Evolutionary conservation across 1,140 invertebrate species (phyloP), one percentile per base, ranked within the genome.

Genomic region (Ceratoteleas bidentatus): DNA sequence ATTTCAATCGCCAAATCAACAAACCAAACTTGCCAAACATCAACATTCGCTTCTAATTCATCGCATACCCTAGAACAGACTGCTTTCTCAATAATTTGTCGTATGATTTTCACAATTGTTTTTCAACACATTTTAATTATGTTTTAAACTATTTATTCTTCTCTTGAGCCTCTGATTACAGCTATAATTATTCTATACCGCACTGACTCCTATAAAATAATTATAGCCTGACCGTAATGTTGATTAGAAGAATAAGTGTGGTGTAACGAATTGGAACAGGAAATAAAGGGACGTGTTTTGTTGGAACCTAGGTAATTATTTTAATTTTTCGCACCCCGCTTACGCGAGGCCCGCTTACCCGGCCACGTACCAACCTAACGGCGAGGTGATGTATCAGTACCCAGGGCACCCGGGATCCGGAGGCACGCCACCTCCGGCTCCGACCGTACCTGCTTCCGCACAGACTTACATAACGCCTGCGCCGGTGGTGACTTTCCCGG

Each of bases 341-440:
- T 90, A 83, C 73, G 88, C 85, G 87, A 88, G 89, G 82, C 88
- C 92, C 81, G 85, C 91, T 86, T 90, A 92, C 87, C 84, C 87
- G 80, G 64, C 84, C 32, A 85, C 87, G 58, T 90, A 91, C 68
- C 87, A 92, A 77, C 87, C 89, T 60, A 91, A 90, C 90, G 85
- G 93, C 70, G 87, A 92, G 89, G 84, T 93, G 88, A 87, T 93
- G 90, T 92, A 91, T 88, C 86, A 90, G 88, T 88, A 91, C 87
- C 86, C 91, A 73, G 90, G 90, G 77, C 86, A 92, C 90, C 89
- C 90, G 88, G 90, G 76, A 86, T 88, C 85, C 80, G 90, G 87
- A 74, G 88, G 87, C 69, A 89, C 88, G 16, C 90, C 89, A 56
- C 91, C 91, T 85, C 90, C 91, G 45, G 87, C 88, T 13, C 88